Evolutionary conservation across 2,797 vertebrate species (phyloP).

Genomic region (Setipinna tenuifilis): DNA sequence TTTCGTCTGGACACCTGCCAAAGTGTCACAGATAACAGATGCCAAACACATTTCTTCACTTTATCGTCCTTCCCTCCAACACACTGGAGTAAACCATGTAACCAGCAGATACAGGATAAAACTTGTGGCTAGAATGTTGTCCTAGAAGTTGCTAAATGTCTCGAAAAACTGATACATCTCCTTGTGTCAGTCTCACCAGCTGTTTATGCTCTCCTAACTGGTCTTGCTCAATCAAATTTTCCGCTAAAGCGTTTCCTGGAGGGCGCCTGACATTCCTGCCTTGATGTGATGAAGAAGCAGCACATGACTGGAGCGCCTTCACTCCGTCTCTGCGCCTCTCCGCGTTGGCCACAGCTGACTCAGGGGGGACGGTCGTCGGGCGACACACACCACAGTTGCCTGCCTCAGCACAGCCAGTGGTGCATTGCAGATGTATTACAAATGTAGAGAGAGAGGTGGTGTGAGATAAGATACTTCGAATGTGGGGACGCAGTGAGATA

Average conservation of each 20-base stretch:
- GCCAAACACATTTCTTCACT: not conserved
- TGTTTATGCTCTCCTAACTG: not conserved
- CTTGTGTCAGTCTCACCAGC: not conserved
- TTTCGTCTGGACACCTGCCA: not conserved
- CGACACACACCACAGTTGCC: too few relatives aligned
- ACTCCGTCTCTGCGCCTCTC: not conserved
- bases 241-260: not conserved
- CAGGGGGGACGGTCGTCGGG: not conserved
- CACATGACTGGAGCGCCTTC: not conserved
- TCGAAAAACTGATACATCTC: not conserved
- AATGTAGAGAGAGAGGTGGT: too few relatives aligned
- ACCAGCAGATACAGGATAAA: not conserved
- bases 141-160: not conserved
- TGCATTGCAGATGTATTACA: too few relatives aligned
- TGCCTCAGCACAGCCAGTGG: too few relatives aligned
- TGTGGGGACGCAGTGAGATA: not conserved
- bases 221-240: constrained; percentile 14
- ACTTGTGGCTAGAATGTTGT: not conserved
- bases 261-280: not conserved
- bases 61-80: not conserved
- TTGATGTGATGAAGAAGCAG: not conserved
- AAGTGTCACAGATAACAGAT: not conserved
- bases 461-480: not conserved
- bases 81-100: not conserved
- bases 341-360: not conserved